Evolutionary conservation across 2,113 vertebrate species (phyloP).

Genomic region (Amphiprion ocellaris): DNA sequence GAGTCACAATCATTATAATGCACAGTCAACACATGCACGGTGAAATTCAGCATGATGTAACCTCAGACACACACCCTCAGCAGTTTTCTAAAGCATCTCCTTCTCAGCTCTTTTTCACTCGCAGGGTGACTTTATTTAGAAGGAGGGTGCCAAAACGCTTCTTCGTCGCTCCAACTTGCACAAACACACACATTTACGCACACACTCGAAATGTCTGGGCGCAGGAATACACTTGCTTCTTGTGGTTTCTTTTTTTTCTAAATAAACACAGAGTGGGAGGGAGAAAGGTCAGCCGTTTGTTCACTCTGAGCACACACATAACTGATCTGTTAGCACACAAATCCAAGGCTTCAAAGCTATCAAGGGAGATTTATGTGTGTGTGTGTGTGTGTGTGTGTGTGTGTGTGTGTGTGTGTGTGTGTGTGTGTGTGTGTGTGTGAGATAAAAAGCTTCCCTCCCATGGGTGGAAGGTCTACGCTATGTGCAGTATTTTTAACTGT

Average conservation of each 20-base stretch:
- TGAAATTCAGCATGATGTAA: conserved; percentile 12
- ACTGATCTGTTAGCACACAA: conserved; percentile 19
- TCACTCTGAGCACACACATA: neutral
- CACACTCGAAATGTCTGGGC: conserved; percentile 4
- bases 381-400: too few relatives aligned
- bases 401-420: too few relatives aligned
- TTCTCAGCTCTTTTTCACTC: conserved; percentile 16
- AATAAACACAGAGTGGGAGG: conserved; percentile 36
- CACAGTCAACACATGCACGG: neutral
- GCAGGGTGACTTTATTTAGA: conserved; percentile 54
- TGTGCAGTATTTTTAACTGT: conserved; percentile 13
- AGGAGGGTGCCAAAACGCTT: conserved; percentile 43
- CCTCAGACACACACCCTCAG: conserved; percentile 11
- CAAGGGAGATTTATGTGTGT: conserved; percentile 37
- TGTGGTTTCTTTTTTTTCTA: conserved; percentile 15
- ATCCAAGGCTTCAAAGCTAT: conserved; percentile 17
- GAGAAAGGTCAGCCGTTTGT: conserved; percentile 33
- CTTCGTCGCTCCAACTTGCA: conserved; percentile 6
- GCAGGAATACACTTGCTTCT: conserved; percentile 25
- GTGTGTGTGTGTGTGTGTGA: neutral
- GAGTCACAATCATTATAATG: conserved; percentile 25
- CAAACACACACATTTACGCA: neutral
- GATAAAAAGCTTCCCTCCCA: conserved; percentile 52
- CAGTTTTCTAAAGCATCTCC: conserved; percentile 13
- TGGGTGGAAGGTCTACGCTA: conserved; percentile 14